A percentile compares a stretch with the other conserved stretches of the same genome.
Evolutionary conservation across 92 coral and sea anemone genomes (phyloP).

Genomic region (Hydrozoanthus gracilis): DNA sequence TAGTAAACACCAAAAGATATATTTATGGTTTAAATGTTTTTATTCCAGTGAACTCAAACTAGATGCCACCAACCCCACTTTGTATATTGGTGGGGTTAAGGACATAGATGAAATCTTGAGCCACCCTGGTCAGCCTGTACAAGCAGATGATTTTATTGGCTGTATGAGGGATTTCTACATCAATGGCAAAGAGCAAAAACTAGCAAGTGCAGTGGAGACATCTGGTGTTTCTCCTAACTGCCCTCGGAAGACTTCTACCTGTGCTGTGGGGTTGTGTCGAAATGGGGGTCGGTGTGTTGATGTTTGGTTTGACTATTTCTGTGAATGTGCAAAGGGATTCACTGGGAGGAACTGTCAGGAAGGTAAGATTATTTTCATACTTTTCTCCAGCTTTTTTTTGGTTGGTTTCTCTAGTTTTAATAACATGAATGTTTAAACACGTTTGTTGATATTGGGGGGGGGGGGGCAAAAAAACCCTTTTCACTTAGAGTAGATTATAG

Average conservation of each 20-base stretch:
- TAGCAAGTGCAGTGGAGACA: conserved; percentile 55
- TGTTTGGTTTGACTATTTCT: conserved; percentile 88
- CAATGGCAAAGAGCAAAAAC: conserved; percentile 69
- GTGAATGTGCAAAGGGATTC: conserved; percentile 82
- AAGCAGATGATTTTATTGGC: conserved; percentile 88
- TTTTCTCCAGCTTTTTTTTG: background rate
- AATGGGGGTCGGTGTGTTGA: conserved; percentile 87
- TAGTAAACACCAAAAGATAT: background rate
- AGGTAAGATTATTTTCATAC: conserved; percentile 57
- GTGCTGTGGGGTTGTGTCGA: conserved; percentile 66
- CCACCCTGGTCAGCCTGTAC: conserved; percentile 76
- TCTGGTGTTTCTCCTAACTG: conserved; percentile 73
- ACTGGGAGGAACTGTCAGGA: conserved; percentile 80
- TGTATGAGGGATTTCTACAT: conserved; percentile 90
- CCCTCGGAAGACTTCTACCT: conserved; percentile 76
- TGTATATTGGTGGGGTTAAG: conserved; percentile 87
- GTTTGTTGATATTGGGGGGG: too few relatives aligned
- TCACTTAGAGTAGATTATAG: too few relatives aligned
- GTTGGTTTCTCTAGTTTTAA: too few relatives aligned
- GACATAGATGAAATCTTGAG: conserved; percentile 73
- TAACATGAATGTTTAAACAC: too few relatives aligned
- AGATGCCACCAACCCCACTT: conserved; percentile 62
- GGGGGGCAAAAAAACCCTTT: too few relatives aligned
- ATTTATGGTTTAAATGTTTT: background rate
- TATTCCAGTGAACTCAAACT: conserved; percentile 82